Conservation (phyloP, 1,140 invertebrate genomes). For the Zophobas atratus region DNA sequence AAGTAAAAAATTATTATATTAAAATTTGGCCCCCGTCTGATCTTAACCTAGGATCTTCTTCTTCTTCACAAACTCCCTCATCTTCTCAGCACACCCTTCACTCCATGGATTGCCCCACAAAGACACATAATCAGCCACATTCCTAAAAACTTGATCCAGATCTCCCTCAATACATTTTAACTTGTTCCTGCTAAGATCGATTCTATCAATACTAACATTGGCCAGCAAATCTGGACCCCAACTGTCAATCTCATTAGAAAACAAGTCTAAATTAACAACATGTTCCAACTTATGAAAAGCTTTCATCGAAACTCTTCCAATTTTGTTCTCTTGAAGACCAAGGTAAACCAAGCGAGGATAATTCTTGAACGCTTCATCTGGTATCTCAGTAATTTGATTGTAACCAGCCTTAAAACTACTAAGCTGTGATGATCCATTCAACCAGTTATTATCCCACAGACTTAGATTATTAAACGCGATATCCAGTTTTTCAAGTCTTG, state of each 20-base stretch:
- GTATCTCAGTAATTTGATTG: conserved; percentile 5
- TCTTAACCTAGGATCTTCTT: too few species aligned
- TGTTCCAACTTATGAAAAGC: neutral
- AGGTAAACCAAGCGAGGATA: conserved; percentile 1
- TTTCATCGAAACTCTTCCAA: neutral
- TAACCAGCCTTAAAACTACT: neutral
- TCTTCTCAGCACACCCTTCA: too few species aligned
- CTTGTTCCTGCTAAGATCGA: conserved; percentile 6
- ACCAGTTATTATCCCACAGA: conserved; percentile 51
- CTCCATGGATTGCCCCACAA: too few species aligned
- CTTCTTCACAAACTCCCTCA: too few species aligned
- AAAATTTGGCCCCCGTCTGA: too few species aligned
- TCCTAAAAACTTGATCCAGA: neutral
- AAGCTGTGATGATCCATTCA: conserved; percentile 27
- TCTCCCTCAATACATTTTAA: conserved; percentile 9
- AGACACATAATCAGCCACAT: too few species aligned
- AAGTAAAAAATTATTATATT: too few species aligned
- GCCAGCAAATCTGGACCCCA: neutral
- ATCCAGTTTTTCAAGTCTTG: conserved; percentile 28
- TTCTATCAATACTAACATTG: neutral
- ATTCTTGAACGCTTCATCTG: conserved; percentile 18
- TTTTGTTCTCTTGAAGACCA: conserved; percentile 4
- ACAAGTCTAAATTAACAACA: conserved; percentile 5
- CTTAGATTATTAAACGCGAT: conserved; percentile 49
- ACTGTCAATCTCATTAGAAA: neutral